Conservation (phyloP, 2,113 vertebrate genomes). For the Delphinus delphis region DNA sequence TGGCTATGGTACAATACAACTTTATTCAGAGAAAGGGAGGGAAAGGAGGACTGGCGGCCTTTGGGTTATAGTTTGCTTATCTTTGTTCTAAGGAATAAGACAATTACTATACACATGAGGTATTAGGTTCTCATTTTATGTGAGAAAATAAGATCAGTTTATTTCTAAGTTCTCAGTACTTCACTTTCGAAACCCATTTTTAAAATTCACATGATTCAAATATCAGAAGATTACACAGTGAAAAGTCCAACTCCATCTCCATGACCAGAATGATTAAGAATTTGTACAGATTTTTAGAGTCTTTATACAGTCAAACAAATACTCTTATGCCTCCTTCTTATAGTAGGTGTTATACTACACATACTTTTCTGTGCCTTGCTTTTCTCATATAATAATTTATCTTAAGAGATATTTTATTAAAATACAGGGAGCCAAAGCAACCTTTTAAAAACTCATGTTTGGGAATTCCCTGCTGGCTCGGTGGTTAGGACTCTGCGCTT, state of each 20-base stretch:
- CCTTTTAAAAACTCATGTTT: neutral
- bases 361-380: neutral
- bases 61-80: neutral
- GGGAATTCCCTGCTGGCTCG: too few relatives aligned
- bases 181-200: conserved; percentile 20
- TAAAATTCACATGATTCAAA: conserved; percentile 15
- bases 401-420: neutral
- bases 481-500: too few relatives aligned
- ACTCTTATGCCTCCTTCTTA: neutral
- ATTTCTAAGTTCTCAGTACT: neutral
- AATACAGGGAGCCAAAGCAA: neutral
- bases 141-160: conserved; percentile 12
- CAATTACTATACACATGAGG: neutral
- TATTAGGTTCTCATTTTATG: conserved; percentile 24
- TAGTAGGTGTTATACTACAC: neutral
- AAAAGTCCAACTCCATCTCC: neutral
- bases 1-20: neutral
- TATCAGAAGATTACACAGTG: neutral
- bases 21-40: neutral
- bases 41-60: neutral
- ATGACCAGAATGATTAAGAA: neutral
- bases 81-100: neutral
- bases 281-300: neutral
- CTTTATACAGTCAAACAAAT: neutral
- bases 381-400: neutral